Conservation (phyloP, 2,113 vertebrate genomes). For the Anoura caudifer region DNA sequence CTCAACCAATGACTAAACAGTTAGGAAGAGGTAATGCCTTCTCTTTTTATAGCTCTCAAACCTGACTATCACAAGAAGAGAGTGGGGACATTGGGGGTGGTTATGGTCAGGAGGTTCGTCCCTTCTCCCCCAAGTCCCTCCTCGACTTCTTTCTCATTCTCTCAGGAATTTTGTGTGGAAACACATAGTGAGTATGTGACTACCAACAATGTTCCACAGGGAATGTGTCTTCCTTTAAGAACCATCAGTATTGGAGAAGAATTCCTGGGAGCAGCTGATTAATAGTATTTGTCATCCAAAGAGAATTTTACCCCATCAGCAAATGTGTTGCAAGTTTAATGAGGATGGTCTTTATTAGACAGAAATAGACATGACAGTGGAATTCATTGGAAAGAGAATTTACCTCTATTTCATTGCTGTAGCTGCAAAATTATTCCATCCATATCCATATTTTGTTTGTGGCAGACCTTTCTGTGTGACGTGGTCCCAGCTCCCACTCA, state of each 20-base stretch:
- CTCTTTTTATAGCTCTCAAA: background rate
- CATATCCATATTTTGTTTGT: background rate
- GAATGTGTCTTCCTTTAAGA: background rate
- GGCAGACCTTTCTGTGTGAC: too few species aligned
- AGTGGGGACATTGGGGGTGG: background rate
- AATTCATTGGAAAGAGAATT: background rate
- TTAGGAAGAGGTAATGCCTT: background rate
- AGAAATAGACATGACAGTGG: background rate
- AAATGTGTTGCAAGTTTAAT: background rate
- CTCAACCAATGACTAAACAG: background rate
- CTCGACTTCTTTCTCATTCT: background rate
- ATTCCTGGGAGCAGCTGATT: background rate
- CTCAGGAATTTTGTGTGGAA: background rate
- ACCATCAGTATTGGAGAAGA: background rate
- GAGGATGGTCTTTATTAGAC: background rate
- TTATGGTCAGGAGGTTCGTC: background rate
- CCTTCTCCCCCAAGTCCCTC: background rate
- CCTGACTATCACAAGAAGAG: background rate
- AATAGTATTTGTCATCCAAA: background rate
- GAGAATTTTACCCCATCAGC: background rate
- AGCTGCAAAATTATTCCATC: background rate
- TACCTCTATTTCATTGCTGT: background rate
- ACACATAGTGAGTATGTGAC: background rate
- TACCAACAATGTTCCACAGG: background rate
- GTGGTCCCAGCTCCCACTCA: too few species aligned